Evolutionary conservation across 1,140 invertebrate species (phyloP), one percentile per base, ranked within the genome.

Genomic region (Orius insidiosus): DNA sequence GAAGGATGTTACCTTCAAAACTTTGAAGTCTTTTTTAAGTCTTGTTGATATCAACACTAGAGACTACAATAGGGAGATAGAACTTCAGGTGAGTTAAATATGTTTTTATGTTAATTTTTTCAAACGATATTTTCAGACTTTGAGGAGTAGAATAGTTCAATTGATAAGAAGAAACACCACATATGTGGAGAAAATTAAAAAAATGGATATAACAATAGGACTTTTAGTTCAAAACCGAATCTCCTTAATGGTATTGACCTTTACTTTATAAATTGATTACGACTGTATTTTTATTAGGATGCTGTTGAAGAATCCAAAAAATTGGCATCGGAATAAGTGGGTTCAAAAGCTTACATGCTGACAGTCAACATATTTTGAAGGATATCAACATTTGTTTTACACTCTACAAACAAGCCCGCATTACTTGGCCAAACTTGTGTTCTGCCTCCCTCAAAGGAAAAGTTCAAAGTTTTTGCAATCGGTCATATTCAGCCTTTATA

Each of bases 131-230:
- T 55, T 72, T 39, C 59, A 76, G 60, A 65, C 73, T 51, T 57
- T 81, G 2, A 75, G 80, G 54, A 74, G 74, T 37, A 72, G 83
- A 54, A 78, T 85, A 1, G 79, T 81, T 3, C 72, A 82, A 58
- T 68, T 71, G 15, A 85, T 86, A 52, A 69, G 75, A 46, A 74
- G 76, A 47, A 86, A 85, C 60, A 75, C 82, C 59, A 71, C 78
- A 57, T 61, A 86, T 24, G 78, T 81, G 7, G 72, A 77, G 50
- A 76, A 82, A 56, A 62, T 85, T 24, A 76, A 82, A 52, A 70
- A 69, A 46, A 82, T 87, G 78, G 82, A 85, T 58, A 69, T 84
- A 9, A 85, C 85, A 66, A 87, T 86, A 54, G 82, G 80, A 3
- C 67, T 86, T 8, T 65, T 87, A 1, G 79, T 87, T 14, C 80